A percentile compares a stretch with the other conserved stretches of the same genome.
Conservation (phyloP, 2,113 vertebrate genomes). For the Neoarius graeffei region DNA sequence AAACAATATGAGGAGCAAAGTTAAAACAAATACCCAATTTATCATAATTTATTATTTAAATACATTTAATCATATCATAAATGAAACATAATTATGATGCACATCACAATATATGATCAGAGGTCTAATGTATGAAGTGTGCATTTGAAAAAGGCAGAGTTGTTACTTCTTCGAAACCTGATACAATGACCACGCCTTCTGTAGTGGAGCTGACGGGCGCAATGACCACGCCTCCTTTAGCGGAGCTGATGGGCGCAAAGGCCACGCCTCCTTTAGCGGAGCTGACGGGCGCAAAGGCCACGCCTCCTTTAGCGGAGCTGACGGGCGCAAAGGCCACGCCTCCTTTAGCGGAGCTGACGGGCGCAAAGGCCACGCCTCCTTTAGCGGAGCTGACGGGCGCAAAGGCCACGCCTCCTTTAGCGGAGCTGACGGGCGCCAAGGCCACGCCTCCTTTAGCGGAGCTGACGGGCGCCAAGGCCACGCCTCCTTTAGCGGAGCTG, state of each 20-base stretch:
- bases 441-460: neutral
- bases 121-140: neutral
- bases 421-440: neutral
- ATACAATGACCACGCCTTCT: neutral
- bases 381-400: neutral
- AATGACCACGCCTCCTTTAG: neutral
- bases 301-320: neutral
- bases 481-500: neutral
- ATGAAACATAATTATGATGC: neutral
- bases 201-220: neutral
- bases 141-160: neutral
- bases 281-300: neutral
- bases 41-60: no score
- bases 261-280: neutral
- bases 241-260: neutral
- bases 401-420: neutral
- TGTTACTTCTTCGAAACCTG: neutral
- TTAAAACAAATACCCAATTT: neutral
- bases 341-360: neutral
- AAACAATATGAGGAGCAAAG: neutral
- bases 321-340: neutral
- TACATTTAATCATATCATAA: no score
- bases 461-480: neutral
- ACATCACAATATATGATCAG: neutral
- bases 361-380: neutral